Percentiles rank a stretch among this genome's conserved stretches.
These are phyloP conservation scores for Erannis defoliaria DNA, from an alignment of 2,888 invertebrate species.

Conservation along the genomic window DNA sequence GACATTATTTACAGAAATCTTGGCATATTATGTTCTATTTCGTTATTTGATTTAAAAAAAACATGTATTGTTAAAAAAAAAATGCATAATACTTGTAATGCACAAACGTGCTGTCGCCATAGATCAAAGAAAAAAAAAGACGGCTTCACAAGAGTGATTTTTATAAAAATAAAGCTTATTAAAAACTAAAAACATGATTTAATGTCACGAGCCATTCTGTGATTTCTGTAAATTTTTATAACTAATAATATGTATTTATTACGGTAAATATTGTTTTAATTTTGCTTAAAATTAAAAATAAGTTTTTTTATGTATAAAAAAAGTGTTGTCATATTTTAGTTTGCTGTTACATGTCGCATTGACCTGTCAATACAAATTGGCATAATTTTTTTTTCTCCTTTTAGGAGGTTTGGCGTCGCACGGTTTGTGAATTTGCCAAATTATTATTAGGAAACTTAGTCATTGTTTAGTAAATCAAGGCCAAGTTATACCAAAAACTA, in stretches of 20 bases:
- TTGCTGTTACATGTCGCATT: slow-evolving; percentile 12
- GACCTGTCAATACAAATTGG: slow-evolving; percentile 3
- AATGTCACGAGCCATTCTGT: slow-evolving; percentile 38
- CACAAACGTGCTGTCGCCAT: slow-evolving; percentile 6
- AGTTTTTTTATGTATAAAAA: slow-evolving; percentile 21
- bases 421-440: no score
- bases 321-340: slow-evolving; percentile 26
- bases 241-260: slow-evolving; percentile 26
- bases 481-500: no score
- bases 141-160: background rate
- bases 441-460: no score
- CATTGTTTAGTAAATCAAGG: background rate
- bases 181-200: slow-evolving; percentile 17
- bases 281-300: slow-evolving; percentile 32
- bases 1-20: background rate
- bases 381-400: background rate
- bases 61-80: background rate
- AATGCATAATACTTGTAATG: slow-evolving; percentile 7
- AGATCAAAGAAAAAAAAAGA: background rate
- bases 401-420: no score
- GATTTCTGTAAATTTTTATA: slow-evolving; percentile 33
- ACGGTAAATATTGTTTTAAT: slow-evolving; percentile 23
- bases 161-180: slow-evolving; percentile 5
- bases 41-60: background rate
- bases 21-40: background rate